Percentiles rank a stretch among this genome's conserved stretches.
Conservation (phyloP, 2,888 invertebrate genomes). For the Drosophila prolongata region DNA sequence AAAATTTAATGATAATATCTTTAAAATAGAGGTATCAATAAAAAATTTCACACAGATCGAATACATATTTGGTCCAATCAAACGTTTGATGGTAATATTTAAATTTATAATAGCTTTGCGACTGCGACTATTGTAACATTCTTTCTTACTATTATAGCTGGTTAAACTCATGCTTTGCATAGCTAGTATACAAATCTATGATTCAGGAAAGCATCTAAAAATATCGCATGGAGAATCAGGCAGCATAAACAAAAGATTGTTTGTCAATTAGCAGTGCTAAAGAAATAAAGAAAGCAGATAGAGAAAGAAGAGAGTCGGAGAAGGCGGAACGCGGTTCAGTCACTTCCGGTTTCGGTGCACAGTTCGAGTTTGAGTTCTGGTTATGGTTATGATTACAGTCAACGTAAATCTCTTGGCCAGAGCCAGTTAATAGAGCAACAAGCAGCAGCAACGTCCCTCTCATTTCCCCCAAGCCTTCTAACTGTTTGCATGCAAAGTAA, state of each 20-base stretch:
- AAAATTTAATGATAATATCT: no score
- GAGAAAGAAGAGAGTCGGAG: not conserved
- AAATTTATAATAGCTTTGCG: no score
- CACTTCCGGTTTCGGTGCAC: conserved; percentile 30
- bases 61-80: no score
- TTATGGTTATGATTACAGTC: conserved; percentile 22
- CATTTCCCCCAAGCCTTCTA: conserved; percentile 18
- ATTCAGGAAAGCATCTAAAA: not conserved
- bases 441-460: not conserved
- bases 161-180: no score
- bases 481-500: conserved; percentile 70
- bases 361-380: conserved; percentile 8
- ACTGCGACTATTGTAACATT: no score
- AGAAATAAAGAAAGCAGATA: conserved; percentile 1
- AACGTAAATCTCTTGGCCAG: conserved; percentile 52
- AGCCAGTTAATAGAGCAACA: conserved; percentile 73
- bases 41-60: no score
- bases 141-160: no score
- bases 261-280: conserved; percentile 6
- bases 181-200: not conserved
- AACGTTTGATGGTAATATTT: no score
- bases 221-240: not conserved
- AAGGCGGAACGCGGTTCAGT: conserved; percentile 22
- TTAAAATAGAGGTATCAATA: no score
- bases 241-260: conserved; percentile 11